Evolutionary conservation across 2,888 invertebrate genomes (phyloP), one percentile per base, ranked within the genome.

Genomic region (Maniola hyperantus): DNA sequence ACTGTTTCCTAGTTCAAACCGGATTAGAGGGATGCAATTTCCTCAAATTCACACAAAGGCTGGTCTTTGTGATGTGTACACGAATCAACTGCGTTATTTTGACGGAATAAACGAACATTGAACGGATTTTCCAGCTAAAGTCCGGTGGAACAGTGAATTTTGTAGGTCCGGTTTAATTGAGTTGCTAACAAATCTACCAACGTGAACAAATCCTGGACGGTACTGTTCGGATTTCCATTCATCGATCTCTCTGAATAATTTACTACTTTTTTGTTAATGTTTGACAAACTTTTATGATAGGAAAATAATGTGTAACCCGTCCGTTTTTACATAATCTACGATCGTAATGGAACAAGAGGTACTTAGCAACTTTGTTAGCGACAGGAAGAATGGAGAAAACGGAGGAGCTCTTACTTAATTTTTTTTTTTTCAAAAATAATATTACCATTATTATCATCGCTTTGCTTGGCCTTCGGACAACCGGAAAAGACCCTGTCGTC

Each of bases 11-110:
- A 79, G 79, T 77, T 77, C 76, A 79, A 84, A 85, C 82, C 76
- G 78, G 79, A 83, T 87, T 87, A 76, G 76, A 74, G 80, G 80
- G 82, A 86, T 87, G 85, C 84, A 85, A 88, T 88, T 89, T 86
- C 85, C 87, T 82, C 78, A 75, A 77, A 75, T 55, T 55, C 77
- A 78, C 71, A 78, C 79, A 81, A 79, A 80, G 79, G 75, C 76
- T 65, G 70, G 78, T 79, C 78, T 82, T 84, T 84, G 83, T 84
- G 76, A 78, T 73, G 73, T 70, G 66, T 83, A 83, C 78, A 74
- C 79, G 77, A 83, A 80, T 83, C 85, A 85, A 85, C 84, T 83
- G 72, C 70, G 73, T 76, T 78, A 79, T 83, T 83, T 81, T 78
- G 78, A 79, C 73, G 73, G 73, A 73, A 69, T 69, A 72, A 66